phyloP scores from a whole-genome alignment of 2,113 vertebrate genomes.

The Amblyopsis rosae region DNA sequence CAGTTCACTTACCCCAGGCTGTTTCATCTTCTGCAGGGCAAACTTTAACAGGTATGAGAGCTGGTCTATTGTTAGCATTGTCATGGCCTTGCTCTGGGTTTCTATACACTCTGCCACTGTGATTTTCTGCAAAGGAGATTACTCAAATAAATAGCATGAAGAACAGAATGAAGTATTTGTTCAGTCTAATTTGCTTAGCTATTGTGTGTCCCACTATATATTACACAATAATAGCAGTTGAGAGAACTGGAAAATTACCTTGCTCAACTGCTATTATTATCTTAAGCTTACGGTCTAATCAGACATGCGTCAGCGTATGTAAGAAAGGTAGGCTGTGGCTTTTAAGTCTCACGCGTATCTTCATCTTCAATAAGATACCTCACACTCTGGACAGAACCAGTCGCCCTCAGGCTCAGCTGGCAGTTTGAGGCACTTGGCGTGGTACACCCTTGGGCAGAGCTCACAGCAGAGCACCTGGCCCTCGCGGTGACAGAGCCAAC shows the following conservation, averaged over 20 bases:
- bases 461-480: slow-evolving; percentile 99
- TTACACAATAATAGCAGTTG: too few relatives aligned
- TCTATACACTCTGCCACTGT: slow-evolving; percentile 99
- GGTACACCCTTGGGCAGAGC: slow-evolving; percentile 99
- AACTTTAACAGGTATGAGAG: slow-evolving; percentile 98
- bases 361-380: slow-evolving; percentile 80
- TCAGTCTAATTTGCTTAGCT: too few relatives aligned
- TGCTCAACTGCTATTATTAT: too few relatives aligned
- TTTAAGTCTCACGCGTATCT: slow-evolving; percentile 5
- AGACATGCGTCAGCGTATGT: not conserved
- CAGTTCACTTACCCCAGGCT: slow-evolving; percentile 90
- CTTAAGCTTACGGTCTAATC: too few relatives aligned
- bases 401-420: slow-evolving; percentile 99
- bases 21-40: slow-evolving; percentile 99
- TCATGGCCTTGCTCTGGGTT: slow-evolving; percentile 99
- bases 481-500: slow-evolving; percentile 99
- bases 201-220: too few relatives aligned
- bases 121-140: slow-evolving; percentile 87
- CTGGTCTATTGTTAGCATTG: slow-evolving; percentile 95
- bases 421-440: slow-evolving; percentile 99
- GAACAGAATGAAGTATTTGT: not conserved
- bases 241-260: too few relatives aligned
- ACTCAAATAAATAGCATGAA: not conserved
- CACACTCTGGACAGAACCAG: slow-evolving; percentile 99
- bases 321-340: slow-evolving; percentile 16